Evolutionary conservation across 1,140 invertebrate genomes (phyloP).

Genomic region (Idris sp.): DNA sequence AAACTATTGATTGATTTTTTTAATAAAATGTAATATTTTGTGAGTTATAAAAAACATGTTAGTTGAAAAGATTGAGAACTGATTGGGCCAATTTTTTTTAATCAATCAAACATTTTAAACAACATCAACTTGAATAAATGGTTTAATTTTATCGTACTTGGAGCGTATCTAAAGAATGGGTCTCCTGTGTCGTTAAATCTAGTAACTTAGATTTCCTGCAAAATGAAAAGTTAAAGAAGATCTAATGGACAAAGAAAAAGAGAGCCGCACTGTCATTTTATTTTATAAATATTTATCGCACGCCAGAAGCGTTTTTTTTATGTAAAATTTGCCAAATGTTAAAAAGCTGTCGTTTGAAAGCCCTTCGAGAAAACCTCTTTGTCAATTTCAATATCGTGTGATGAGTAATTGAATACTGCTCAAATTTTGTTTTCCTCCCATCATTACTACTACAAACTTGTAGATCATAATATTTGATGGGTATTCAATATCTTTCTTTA

Average conservation of each 20-base stretch:
- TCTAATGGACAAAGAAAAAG: slow-evolving; percentile 31
- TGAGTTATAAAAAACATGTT: slow-evolving; percentile 4
- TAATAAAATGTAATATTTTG: no score
- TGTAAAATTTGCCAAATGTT: slow-evolving; percentile 25
- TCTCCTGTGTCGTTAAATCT: slow-evolving; percentile 3
- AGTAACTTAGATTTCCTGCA: slow-evolving; percentile 9
- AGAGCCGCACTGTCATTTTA: slow-evolving; percentile 15
- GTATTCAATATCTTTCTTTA: no score
- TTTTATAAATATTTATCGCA: slow-evolving; percentile 46
- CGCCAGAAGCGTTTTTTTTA: slow-evolving; percentile 18
- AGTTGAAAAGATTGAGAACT: neutral
- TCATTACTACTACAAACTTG: no score
- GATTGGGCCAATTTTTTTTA: slow-evolving; percentile 6
- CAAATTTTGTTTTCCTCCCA: no score
- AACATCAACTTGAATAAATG: slow-evolving; percentile 22
- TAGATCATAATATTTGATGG: no score
- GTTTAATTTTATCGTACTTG: slow-evolving; percentile 14
- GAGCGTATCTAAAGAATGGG: slow-evolving; percentile 14
- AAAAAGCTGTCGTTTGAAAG: slow-evolving; percentile 14
- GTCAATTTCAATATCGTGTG: no score
- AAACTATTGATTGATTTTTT: slow-evolving; percentile 2
- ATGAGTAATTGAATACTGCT: no score
- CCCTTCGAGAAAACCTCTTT: neutral
- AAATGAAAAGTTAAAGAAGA: slow-evolving; percentile 41
- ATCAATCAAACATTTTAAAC: slow-evolving; percentile 25